Evolutionary conservation across 1,140 invertebrate genomes (phyloP).

Genomic region (Ridgeia piscesae): DNA sequence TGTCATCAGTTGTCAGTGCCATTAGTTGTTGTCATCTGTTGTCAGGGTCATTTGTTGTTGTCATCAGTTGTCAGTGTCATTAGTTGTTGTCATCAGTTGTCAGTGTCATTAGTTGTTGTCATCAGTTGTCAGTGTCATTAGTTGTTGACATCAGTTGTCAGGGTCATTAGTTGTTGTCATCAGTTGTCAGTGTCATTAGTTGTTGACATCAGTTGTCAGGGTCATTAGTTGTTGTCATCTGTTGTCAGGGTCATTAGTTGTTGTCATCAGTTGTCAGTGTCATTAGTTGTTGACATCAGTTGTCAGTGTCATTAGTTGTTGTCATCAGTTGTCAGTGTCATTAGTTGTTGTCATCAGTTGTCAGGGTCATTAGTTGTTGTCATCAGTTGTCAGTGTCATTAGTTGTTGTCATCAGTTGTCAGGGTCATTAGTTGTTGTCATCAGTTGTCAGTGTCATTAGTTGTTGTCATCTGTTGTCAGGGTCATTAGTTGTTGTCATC

Average conservation of each 20-base stretch:
- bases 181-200: too few species aligned
- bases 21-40: too few species aligned
- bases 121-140: background rate
- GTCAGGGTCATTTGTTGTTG: background rate
- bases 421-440: background rate
- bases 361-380: background rate
- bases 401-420: background rate
- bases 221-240: too few species aligned
- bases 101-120: background rate
- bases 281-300: background rate
- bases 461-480: background rate
- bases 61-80: background rate
- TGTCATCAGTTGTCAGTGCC: too few species aligned
- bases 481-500: too few species aligned
- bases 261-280: too few species aligned
- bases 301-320: background rate
- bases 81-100: background rate
- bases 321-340: background rate
- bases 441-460: background rate
- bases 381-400: background rate
- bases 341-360: background rate
- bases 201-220: too few species aligned
- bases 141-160: background rate
- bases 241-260: too few species aligned
- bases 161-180: background rate